Evolutionary conservation across 1,140 invertebrate genomes (phyloP).

Genomic region (Chlorops oryzae): DNA sequence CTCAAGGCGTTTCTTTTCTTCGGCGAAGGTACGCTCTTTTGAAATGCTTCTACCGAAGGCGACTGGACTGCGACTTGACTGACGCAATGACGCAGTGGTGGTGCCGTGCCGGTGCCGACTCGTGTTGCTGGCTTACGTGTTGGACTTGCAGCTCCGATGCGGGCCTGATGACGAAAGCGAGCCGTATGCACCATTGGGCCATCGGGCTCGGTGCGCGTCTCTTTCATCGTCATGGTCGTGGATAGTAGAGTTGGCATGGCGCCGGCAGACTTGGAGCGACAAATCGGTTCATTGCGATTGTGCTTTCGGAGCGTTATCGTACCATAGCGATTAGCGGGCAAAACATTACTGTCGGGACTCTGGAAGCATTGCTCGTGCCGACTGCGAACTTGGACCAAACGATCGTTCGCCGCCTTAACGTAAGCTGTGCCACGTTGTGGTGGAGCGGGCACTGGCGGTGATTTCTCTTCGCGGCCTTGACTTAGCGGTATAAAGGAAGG

Average conservation of each 20-base stretch:
- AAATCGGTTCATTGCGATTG: slow-evolving; percentile 26
- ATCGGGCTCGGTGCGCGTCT: slow-evolving; percentile 21
- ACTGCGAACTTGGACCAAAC: not conserved
- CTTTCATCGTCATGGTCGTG: slow-evolving; percentile 26
- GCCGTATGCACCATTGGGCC: slow-evolving; percentile 12
- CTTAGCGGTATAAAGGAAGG: slow-evolving; percentile 49
- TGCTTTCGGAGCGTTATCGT: slow-evolving; percentile 31
- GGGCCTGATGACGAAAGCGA: slow-evolving; percentile 29
- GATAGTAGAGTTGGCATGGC: slow-evolving; percentile 34
- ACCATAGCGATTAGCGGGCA: slow-evolving; percentile 20
- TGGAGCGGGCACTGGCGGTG: slow-evolving; percentile 24
- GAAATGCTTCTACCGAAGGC: slow-evolving; percentile 45
- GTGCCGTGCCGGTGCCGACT: slow-evolving; percentile 22
- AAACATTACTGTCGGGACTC: slow-evolving; percentile 21
- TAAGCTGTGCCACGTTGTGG: slow-evolving; percentile 45
- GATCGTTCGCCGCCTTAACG: not conserved
- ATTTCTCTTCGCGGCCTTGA: slow-evolving; percentile 23
- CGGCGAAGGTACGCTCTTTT: slow-evolving; percentile 45
- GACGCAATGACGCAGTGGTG: too few species aligned
- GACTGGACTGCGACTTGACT: slow-evolving; percentile 43
- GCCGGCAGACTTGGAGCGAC: slow-evolving; percentile 38
- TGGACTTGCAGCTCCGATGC: slow-evolving; percentile 33
- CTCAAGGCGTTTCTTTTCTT: slow-evolving; percentile 45
- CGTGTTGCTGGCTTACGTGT: slow-evolving; percentile 21
- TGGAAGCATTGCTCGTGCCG: slow-evolving; percentile 58